These are phyloP conservation scores for Machimus atricapillus DNA, from an alignment of 2,888 invertebrate species.

Conservation along the genomic window DNA sequence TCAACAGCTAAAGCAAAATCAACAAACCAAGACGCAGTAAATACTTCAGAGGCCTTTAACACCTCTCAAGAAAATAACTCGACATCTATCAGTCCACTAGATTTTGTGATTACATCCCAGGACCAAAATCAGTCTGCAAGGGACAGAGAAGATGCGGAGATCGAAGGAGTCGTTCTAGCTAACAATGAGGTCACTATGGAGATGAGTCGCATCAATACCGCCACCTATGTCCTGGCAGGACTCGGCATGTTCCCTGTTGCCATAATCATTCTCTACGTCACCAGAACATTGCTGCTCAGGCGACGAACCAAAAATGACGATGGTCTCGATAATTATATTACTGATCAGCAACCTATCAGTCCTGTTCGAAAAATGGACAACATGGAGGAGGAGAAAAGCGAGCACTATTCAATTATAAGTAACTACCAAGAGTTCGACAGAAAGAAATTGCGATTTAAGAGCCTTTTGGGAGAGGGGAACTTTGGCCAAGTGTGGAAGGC, in stretches of 20 bases:
- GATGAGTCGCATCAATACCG: constrained; percentile 68
- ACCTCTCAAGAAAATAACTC: neutral
- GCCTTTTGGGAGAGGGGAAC: constrained; percentile 82
- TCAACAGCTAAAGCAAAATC: neutral
- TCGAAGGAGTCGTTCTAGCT: constrained; percentile 46
- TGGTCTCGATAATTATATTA: constrained; percentile 70
- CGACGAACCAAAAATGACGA: constrained; percentile 62
- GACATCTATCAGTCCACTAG: neutral
- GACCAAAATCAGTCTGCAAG: constrained; percentile 43
- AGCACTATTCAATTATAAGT: constrained; percentile 58
- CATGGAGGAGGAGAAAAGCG: constrained; percentile 50
- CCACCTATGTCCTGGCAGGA: constrained; percentile 69
- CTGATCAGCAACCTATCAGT: constrained; percentile 65
- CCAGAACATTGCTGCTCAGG: constrained; percentile 66
- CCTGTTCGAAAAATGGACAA: constrained; percentile 60
- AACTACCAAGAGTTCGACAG: constrained; percentile 74
- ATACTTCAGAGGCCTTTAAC: neutral
- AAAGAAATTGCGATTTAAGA: constrained; percentile 77
- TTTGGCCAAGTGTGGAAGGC: constrained; percentile 86
- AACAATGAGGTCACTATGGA: constrained; percentile 67
- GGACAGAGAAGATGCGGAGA: constrained; percentile 53
- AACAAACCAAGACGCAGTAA: neutral
- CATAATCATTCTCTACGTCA: constrained; percentile 67
- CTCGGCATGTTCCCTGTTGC: constrained; percentile 68
- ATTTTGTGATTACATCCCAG: neutral